These are phyloP conservation scores for Gavialis gangeticus DNA, from an alignment of 2,113 vertebrate genomes.

Conservation along the genomic window DNA sequence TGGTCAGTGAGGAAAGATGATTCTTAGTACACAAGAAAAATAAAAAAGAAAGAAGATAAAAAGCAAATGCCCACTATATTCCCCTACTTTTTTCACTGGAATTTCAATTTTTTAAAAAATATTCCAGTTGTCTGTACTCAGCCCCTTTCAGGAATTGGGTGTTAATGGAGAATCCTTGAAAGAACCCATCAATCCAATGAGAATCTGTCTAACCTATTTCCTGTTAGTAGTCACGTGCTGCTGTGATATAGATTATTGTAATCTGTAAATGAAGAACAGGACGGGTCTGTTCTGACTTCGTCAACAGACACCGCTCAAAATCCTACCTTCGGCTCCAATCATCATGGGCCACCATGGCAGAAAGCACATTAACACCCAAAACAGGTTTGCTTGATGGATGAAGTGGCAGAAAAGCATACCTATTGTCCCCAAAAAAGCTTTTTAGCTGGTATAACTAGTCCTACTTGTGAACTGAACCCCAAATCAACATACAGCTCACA, in stretches of 20 bases:
- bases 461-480: conserved; percentile 54
- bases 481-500: conserved; percentile 71
- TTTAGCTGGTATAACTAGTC: conserved; percentile 59
- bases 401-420: conserved; percentile 4
- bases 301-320: neutral
- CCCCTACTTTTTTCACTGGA: neutral
- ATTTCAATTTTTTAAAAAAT: neutral
- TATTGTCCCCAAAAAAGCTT: neutral
- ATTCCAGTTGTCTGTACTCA: neutral
- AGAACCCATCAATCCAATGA: neutral
- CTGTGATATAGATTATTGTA: neutral
- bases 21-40: neutral
- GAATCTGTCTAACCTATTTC: neutral
- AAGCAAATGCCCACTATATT: neutral
- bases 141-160: neutral
- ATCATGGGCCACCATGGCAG: neutral
- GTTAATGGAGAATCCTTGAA: neutral
- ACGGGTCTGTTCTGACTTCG: neutral
- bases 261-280: neutral
- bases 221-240: neutral
- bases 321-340: neutral
- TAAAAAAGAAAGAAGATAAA: neutral
- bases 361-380: conserved; percentile 26
- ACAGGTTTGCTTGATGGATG: neutral
- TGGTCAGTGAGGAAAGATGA: neutral